These are phyloP conservation scores for Scaptomyza parva DNA, from an alignment of 2,888 invertebrate genomes.

Conservation along the genomic window DNA sequence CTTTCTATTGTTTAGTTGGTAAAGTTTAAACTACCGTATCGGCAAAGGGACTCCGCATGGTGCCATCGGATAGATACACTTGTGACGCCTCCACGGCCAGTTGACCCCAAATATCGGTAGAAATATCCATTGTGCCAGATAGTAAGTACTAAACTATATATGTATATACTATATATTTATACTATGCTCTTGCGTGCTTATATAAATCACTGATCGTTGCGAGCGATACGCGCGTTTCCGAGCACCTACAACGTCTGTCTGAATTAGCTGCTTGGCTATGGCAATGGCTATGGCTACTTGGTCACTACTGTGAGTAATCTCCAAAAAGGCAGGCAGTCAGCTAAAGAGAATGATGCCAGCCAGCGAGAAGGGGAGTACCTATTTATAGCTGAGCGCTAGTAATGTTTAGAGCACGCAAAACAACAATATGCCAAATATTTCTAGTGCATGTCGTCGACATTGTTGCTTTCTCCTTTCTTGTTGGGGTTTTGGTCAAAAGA, in stretches of 20 bases:
- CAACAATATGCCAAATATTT: conserved; percentile 48
- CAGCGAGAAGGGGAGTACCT: conserved; percentile 54
- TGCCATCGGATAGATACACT: conserved; percentile 93
- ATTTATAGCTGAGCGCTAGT: conserved; percentile 74
- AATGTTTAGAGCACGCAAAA: conserved; percentile 43
- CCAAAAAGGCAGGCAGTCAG: conserved; percentile 57
- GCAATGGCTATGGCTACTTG: conserved; percentile 50
- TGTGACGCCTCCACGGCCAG: conserved; percentile 94
- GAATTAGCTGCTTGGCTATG: conserved; percentile 63
- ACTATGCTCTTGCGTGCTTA: conserved; percentile 74
- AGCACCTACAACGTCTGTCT: conserved; percentile 65
- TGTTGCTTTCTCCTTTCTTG: conserved; percentile 4
- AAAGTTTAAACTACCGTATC: conserved; percentile 89
- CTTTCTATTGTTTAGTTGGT: neutral
- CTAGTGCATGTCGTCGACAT: conserved; percentile 34
- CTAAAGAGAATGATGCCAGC: conserved; percentile 61
- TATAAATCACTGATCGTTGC: conserved; percentile 59
- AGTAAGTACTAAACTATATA: conserved; percentile 34
- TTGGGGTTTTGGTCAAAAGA: conserved; percentile 48
- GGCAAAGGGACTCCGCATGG: conserved; percentile 92
- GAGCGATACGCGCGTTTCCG: conserved; percentile 53
- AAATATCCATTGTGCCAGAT: conserved; percentile 87
- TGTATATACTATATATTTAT: conserved; percentile 15
- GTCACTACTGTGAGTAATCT: conserved; percentile 77
- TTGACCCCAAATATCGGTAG: conserved; percentile 94